These are phyloP conservation scores for Alfaro cultratus DNA, from an alignment of 2,797 vertebrate genomes.

Conservation along the genomic window DNA sequence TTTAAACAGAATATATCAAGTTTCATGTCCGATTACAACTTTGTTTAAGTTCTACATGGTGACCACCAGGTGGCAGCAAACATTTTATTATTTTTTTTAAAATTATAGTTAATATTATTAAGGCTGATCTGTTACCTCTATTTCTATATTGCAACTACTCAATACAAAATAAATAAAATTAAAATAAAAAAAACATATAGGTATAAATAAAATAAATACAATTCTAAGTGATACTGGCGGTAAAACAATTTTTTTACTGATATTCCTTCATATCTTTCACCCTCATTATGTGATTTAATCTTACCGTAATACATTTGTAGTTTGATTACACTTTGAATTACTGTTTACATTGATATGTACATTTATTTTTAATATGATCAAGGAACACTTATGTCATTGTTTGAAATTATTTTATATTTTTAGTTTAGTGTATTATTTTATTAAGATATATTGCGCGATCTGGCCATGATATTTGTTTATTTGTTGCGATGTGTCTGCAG, in stretches of 20 bases:
- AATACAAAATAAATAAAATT: neutral
- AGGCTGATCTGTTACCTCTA: neutral
- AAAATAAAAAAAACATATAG: neutral
- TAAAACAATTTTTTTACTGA: neutral
- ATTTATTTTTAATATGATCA: neutral
- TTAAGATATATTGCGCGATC: no score
- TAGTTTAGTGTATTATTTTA: neutral
- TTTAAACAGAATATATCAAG: neutral
- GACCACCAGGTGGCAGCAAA: conserved; percentile 3
- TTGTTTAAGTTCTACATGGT: neutral
- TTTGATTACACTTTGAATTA: neutral
- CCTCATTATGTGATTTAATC: neutral
- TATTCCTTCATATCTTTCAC: neutral
- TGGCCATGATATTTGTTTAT: no score
- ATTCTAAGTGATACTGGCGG: neutral
- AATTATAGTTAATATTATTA: neutral
- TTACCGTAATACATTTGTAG: neutral
- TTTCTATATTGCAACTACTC: neutral
- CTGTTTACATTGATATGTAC: neutral
- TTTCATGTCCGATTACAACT: neutral
- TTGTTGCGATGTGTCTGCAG: neutral
- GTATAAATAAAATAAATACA: neutral
- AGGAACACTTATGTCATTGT: neutral
- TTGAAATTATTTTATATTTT: neutral
- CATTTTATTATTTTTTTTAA: neutral